Evolutionary conservation across 92 coral and sea anemone species (phyloP).

Genomic region (Epizoanthus rinbou): DNA sequence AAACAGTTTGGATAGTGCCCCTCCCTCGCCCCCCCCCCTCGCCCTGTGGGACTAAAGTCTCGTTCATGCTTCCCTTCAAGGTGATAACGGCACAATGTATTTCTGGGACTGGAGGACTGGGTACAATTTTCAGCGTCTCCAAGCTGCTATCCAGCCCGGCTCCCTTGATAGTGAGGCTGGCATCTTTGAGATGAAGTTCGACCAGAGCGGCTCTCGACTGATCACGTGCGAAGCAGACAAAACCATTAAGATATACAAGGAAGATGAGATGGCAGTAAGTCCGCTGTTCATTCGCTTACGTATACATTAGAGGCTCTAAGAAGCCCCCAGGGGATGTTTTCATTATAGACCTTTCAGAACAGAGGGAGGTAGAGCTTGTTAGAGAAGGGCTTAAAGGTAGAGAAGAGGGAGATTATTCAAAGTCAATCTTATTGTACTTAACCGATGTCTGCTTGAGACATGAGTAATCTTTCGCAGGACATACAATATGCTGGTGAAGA

Average conservation of each 20-base stretch:
- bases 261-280: constrained; percentile 95
- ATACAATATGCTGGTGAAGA: no score
- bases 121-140: constrained; percentile 93
- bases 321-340: no score
- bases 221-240: constrained; percentile 98
- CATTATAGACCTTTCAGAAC: no score
- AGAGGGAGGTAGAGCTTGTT: no score
- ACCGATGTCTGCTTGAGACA: no score
- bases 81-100: constrained; percentile 97
- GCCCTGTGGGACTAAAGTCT: background rate
- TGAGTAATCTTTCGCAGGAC: no score
- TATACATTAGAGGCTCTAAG: no score
- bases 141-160: constrained; percentile 94
- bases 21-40: no score
- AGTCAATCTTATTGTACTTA: no score
- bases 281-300: background rate
- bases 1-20: no score
- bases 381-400: no score
- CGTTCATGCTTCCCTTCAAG: constrained; percentile 39
- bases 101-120: constrained; percentile 99
- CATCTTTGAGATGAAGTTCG: constrained; percentile 92
- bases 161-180: constrained; percentile 99
- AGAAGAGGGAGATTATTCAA: no score
- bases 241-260: constrained; percentile 94
- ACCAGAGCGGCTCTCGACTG: constrained; percentile 92